These are phyloP conservation scores for Dysmachus trigonus DNA, from an alignment of 2,888 invertebrate species.

Conservation along the genomic window DNA sequence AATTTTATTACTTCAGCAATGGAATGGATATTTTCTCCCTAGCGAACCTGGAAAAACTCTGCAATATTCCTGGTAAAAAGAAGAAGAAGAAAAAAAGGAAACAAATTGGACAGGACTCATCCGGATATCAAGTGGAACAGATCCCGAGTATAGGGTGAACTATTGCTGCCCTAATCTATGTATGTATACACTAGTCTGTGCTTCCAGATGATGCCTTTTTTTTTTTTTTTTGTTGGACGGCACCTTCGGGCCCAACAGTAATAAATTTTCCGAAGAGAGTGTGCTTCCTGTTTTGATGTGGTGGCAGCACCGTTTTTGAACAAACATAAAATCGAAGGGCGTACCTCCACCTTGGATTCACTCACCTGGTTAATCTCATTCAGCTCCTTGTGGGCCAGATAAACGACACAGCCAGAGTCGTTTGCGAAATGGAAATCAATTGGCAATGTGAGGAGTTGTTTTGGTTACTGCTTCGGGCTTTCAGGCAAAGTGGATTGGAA, in stretches of 20 bases:
- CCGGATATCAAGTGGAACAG: neutral
- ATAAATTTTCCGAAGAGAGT: neutral
- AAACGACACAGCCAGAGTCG: neutral
- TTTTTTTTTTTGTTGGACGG: no score
- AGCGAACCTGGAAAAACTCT: neutral
- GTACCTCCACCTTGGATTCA: constrained; percentile 2
- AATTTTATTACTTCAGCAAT: constrained; percentile 1
- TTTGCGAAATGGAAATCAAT: constrained; percentile 9
- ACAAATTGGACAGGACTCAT: neutral
- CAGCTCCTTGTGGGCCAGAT: neutral
- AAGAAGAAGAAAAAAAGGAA: no score
- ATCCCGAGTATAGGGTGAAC: neutral
- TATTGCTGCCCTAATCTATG: neutral
- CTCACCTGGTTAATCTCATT: constrained; percentile 26
- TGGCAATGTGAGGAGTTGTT: neutral
- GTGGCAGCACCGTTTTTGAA: neutral
- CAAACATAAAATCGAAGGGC: constrained; percentile 15
- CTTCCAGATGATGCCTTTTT: no score
- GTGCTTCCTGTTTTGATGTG: neutral
- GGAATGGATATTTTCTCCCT: neutral
- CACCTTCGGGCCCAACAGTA: neutral
- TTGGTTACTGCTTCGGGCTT: constrained; percentile 12
- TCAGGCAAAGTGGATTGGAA: constrained; percentile 16
- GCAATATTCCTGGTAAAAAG: neutral
- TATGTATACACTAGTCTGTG: no score